Evolutionary conservation across 2,888 invertebrate genomes (phyloP).

Genomic region (Dryobotodes eremita): DNA sequence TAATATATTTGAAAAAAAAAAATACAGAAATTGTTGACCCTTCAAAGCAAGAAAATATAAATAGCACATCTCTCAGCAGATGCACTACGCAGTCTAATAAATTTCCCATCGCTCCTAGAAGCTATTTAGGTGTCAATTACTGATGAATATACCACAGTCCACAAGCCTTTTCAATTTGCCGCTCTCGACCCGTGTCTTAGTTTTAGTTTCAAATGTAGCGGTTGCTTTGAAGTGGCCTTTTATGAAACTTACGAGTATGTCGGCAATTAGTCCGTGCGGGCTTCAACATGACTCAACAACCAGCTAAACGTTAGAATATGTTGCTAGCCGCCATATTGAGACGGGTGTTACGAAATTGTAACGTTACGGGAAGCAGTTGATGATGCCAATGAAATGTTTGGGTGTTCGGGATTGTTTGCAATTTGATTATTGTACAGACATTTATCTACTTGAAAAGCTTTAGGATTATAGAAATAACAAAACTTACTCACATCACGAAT

Average conservation of each 20-base stretch:
- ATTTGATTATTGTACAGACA: conserved; percentile 1
- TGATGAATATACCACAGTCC: conserved; percentile 33
- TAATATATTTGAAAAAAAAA: no score
- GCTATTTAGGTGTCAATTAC: conserved; percentile 62
- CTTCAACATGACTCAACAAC: conserved; percentile 53
- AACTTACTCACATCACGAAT: conserved; percentile 12
- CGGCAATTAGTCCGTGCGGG: conserved; percentile 59
- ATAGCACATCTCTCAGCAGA: background rate
- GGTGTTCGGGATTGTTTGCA: conserved; percentile 26
- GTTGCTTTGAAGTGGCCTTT: conserved; percentile 62
- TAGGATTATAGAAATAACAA: background rate
- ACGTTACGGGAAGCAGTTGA: conserved; percentile 28
- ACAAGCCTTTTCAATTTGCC: conserved; percentile 52
- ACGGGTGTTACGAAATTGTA: conserved; percentile 38
- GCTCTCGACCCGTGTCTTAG: conserved; percentile 33
- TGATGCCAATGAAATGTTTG: conserved; percentile 35
- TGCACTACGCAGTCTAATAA: background rate
- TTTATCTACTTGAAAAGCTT: background rate
- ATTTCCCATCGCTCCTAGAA: conserved; percentile 23
- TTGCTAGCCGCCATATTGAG: conserved; percentile 30
- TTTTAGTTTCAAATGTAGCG: conserved; percentile 58
- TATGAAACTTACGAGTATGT: conserved; percentile 58
- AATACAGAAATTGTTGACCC: background rate
- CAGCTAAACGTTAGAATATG: conserved; percentile 49
- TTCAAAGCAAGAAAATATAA: background rate